Evolutionary conservation across 2,113 vertebrate genomes (phyloP).

Genomic region (Cryptomyrus ogoouensis): DNA sequence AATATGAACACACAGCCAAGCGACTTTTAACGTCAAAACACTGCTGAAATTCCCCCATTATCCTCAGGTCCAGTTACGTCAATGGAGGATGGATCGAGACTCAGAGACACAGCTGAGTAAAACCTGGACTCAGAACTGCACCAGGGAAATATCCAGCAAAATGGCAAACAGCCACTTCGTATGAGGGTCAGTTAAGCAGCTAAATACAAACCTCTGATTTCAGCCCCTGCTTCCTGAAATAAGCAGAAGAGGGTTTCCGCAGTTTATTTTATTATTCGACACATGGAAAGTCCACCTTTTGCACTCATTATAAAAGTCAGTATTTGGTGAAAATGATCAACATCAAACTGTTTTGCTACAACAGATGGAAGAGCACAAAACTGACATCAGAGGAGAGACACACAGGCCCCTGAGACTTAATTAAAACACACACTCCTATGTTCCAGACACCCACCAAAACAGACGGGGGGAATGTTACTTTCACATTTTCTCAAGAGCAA

Average conservation of each 20-base stretch:
- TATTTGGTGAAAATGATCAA: background rate
- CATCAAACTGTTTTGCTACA: background rate
- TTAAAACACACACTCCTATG: background rate
- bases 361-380: constrained; percentile 12
- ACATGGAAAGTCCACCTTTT: background rate
- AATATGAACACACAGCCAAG: background rate
- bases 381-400: background rate
- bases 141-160: background rate
- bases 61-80: background rate
- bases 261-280: background rate
- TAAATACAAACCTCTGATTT: background rate
- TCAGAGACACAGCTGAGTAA: background rate
- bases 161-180: background rate
- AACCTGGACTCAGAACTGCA: background rate
- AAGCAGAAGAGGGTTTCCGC: background rate
- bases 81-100: background rate
- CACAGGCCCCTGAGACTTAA: background rate
- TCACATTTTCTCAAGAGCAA: background rate
- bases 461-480: background rate
- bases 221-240: background rate
- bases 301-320: background rate
- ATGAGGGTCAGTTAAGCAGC: background rate
- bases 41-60: background rate
- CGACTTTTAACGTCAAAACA: background rate
- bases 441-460: background rate